Evolutionary conservation across 2,113 vertebrate species (phyloP), one percentile per base, ranked within the genome.

Genomic region (Panthera tigris): DNA sequence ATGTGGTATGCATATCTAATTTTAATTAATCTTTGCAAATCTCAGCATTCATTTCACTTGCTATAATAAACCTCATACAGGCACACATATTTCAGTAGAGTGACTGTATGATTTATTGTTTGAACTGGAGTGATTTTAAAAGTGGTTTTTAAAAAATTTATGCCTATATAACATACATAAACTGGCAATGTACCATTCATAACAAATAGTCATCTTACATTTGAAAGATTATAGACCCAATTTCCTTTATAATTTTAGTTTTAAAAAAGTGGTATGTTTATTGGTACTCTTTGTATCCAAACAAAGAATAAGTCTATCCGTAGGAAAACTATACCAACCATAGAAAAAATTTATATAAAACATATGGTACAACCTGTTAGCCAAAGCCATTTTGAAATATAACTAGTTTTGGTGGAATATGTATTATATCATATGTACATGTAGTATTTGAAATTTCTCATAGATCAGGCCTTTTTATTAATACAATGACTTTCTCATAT

Each of bases 181-280:
- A 82, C 41, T 68, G 25, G n/a, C 36, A 86, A 73, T 90, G 9
- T 65, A 66, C 5, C 3, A 27, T 73, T 81, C 69, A 55, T 78
- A 74, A 36, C 84, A 84, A 66, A 15, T 89, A 9, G 18, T 66
- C 39, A 78, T 71, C 45, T 31, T 91, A 48, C 27, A 29, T 69
- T 85, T 74, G n/a, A 45, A 84, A 86, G 55, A 19, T n/a, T 69
- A 39, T 68, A 82, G 36, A 79, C 31, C 4, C 14, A 76, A 55
- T 82, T 78, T 83, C 8, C 6, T 93, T 93, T 90, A 76, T 87
- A 76, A 93, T 27, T 86, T 91, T 16, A 87, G 41, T 29, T 86
- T 39, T 88, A 31, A 91, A 41, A 57, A 91, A 41, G 3, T 52
- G 1, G 10, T 55, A 61, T 33, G 13, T 14, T 78, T 90, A 73